Base-by-base conservation (phyloP, 2,797 vertebrate species). In the Lutjanus campechanus region DNA sequence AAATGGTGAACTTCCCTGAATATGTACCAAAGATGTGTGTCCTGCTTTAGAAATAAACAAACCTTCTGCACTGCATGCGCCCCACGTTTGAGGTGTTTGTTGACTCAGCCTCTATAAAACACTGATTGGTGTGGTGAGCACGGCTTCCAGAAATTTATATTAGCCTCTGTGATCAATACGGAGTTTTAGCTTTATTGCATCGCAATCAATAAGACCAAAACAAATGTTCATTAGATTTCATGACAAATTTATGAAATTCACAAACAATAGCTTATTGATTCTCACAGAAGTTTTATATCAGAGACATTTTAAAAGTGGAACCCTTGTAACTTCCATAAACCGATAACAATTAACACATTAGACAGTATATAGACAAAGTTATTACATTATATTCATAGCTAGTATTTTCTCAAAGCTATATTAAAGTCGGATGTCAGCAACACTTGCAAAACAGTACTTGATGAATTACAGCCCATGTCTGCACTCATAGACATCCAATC, bases 211-310 rank as follows among this genome's bases (percentile, higher is more conserved):
- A 73, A 74, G 43, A 80, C 20, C 83, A 76, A 78, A 81, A 82
- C 85, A 84, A 89, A 77, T 72, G 74, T 82, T 82, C 83, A 85
- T 81, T 77, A 77, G 69, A 81, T 72, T 77, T 69, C 16, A 68
- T 79, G 67, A 83, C 71, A 69, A 51, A 88, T 84, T 58, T 56
- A 64, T 84, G 60, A 62, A 76, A 73, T 65, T 25, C 17, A 81
- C 50, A 82, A 87, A 80, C 55, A 87, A 77, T 15, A 69, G 51
- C 49, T 36, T 51, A 82, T 88, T 69, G 89, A 85, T 83, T 69
- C 20, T 19, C 1, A 16, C 63, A 70, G 60, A 64, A 44, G 55
- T 68, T 82, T 86, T 79, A 75, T 60, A 72, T 79, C 55, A 29
- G 47, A 44, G 9, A 58, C 8, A 3, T 54, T 78, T 78, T 40